These are phyloP conservation scores for Mystacides longicornis DNA, from an alignment of 2,888 invertebrate genomes.

Conservation along the genomic window DNA sequence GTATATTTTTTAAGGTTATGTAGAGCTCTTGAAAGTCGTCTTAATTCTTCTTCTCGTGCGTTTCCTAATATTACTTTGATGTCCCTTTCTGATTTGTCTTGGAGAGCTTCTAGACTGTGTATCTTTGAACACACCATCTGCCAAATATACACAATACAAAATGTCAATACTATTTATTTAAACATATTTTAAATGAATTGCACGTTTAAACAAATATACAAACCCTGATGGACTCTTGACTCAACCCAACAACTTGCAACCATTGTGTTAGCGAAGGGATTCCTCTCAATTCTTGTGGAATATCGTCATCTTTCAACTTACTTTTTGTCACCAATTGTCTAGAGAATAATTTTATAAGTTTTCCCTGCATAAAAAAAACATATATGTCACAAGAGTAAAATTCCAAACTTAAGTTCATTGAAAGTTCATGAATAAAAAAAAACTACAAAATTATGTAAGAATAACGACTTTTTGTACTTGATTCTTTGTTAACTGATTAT, in stretches of 20 bases:
- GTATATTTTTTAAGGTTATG: conserved; percentile 79
- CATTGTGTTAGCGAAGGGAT: conserved; percentile 83
- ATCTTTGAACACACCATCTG: conserved; percentile 66
- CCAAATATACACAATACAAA: not conserved
- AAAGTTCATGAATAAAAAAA: too few species aligned
- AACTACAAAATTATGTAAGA: too few species aligned
- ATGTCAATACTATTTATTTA: not conserved
- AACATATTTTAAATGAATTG: too few species aligned
- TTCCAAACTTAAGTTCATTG: too few species aligned
- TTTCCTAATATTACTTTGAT: conserved; percentile 63
- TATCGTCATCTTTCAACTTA: conserved; percentile 59
- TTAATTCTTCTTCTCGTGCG: conserved; percentile 72
- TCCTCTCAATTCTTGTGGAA: conserved; percentile 57
- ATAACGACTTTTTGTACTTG: too few species aligned
- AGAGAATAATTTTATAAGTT: conserved; percentile 88
- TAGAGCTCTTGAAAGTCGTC: conserved; percentile 74
- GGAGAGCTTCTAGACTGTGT: conserved; percentile 68
- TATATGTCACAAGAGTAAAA: too few species aligned
- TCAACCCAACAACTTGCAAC: conserved; percentile 84
- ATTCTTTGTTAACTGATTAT: too few species aligned
- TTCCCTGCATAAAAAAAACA: conserved; percentile 57
- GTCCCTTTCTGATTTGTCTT: conserved; percentile 80
- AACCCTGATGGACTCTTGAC: conserved; percentile 63
- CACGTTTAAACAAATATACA: too few species aligned
- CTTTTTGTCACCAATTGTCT: conserved; percentile 82